Conservation (phyloP, 2,113 vertebrate genomes). For the Sula dactylatra region DNA sequence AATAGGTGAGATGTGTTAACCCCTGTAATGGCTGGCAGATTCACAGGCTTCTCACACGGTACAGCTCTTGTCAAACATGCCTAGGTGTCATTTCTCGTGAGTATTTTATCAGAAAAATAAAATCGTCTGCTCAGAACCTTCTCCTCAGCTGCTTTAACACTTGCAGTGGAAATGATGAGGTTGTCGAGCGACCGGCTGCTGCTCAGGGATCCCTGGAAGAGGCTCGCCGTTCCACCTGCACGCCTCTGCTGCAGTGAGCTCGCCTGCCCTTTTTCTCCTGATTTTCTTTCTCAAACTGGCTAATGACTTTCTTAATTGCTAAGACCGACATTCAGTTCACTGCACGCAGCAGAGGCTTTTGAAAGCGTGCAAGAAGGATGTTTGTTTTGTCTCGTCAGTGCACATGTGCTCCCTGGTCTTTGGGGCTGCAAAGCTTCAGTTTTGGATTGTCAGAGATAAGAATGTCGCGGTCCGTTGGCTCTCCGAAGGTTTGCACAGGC, state of each 20-base stretch:
- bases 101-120: neutral
- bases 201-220: neutral
- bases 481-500: accelerated
- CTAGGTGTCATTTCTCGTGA: neutral
- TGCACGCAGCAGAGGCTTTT: neutral
- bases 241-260: neutral
- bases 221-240: neutral
- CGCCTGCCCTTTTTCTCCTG: neutral
- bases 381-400: accelerated
- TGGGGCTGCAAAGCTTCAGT: accelerated
- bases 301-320: neutral
- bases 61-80: neutral
- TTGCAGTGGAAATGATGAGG: neutral
- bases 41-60: neutral
- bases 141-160: neutral
- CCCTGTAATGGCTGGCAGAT: neutral
- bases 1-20: neutral
- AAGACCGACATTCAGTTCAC: accelerated
- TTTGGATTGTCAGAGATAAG: accelerated
- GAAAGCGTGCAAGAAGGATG: accelerated
- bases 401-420: neutral
- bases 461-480: accelerated
- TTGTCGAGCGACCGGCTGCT: neutral
- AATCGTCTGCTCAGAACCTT: neutral
- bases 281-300: neutral